Evolutionary conservation across 1,140 invertebrate genomes (phyloP).

Genomic region (Paracyclopina nana): DNA sequence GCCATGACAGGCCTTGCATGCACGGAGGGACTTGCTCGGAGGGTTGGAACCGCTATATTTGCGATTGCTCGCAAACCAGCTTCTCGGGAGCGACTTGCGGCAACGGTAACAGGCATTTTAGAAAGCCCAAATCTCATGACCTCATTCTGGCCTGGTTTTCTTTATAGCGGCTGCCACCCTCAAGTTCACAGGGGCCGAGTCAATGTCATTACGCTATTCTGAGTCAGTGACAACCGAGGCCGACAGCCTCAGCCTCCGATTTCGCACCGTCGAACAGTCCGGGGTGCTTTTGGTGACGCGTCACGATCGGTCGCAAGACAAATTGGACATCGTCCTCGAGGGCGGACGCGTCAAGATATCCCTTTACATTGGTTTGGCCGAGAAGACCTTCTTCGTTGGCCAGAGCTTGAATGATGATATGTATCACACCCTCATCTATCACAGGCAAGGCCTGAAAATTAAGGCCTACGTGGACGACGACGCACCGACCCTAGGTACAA

Average conservation of each 20-base stretch:
- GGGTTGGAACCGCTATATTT: constrained; percentile 89
- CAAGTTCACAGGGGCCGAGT: constrained; percentile 68
- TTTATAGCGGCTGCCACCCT: constrained; percentile 57
- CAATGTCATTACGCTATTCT: constrained; percentile 52
- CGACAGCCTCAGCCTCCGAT: constrained; percentile 69
- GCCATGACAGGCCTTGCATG: constrained; percentile 63
- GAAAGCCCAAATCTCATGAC: no score
- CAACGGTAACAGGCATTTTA: constrained; percentile 38
- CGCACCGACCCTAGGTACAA: constrained; percentile 55
- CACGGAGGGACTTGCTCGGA: constrained; percentile 72
- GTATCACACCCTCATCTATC: constrained; percentile 79
- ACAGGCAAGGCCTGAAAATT: constrained; percentile 54
- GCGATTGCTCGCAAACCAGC: constrained; percentile 74
- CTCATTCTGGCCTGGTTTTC: no score
- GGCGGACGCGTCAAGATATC: not conserved
- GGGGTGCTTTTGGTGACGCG: constrained; percentile 27
- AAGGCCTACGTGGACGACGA: constrained; percentile 67
- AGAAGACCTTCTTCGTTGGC: constrained; percentile 29
- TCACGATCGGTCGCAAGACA: constrained; percentile 20
- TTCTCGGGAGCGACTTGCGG: constrained; percentile 80
- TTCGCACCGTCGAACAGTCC: constrained; percentile 53
- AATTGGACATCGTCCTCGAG: constrained; percentile 4
- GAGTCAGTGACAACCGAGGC: constrained; percentile 66
- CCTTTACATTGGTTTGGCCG: constrained; percentile 28
- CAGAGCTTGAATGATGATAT: constrained; percentile 64